Evolutionary conservation across 2,113 vertebrate genomes (phyloP).

Genomic region (Trinectes maculatus): DNA sequence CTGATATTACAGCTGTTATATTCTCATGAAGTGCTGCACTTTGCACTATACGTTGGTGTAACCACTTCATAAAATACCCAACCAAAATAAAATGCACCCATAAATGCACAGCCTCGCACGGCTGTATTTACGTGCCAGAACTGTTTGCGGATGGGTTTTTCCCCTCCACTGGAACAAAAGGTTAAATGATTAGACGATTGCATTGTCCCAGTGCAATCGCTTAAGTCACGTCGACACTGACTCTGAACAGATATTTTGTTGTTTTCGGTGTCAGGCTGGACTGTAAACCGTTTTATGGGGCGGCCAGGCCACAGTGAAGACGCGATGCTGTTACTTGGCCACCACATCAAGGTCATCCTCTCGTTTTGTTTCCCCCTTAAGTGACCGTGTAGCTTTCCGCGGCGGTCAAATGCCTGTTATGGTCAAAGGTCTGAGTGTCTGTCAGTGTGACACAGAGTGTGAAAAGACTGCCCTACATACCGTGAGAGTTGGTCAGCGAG

Average conservation of each 20-base stretch:
- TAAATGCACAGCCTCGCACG: constrained; percentile 26
- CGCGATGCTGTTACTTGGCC: constrained; percentile 46
- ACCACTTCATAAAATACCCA: constrained; percentile 35
- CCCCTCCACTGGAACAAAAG: constrained; percentile 39
- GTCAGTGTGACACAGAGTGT: constrained; percentile 36
- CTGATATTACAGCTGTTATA: constrained; percentile 24
- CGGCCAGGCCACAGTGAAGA: constrained; percentile 51
- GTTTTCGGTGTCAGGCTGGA: constrained; percentile 49
- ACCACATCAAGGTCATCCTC: constrained; percentile 64
- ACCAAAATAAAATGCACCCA: constrained; percentile 32
- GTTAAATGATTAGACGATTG: constrained; percentile 41
- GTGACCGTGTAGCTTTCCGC: constrained; percentile 51
- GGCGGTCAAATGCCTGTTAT: constrained; percentile 36
- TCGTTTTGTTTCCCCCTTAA: constrained; percentile 17
- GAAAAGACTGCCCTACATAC: constrained; percentile 27
- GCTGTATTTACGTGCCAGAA: constrained; percentile 38
- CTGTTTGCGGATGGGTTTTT: constrained; percentile 20
- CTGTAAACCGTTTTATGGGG: constrained; percentile 61
- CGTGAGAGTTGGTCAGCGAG: constrained; percentile 22
- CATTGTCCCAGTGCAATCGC: constrained; percentile 44
- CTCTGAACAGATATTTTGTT: constrained; percentile 51
- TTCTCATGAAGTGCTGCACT: constrained; percentile 16
- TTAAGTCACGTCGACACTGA: constrained; percentile 31
- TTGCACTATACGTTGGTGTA: background rate
- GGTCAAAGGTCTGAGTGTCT: constrained; percentile 43